A percentile compares a stretch with the other conserved stretches of the same genome.
Evolutionary conservation across 1,140 invertebrate species (phyloP).

Genomic region (Drosophila carrolli): DNA sequence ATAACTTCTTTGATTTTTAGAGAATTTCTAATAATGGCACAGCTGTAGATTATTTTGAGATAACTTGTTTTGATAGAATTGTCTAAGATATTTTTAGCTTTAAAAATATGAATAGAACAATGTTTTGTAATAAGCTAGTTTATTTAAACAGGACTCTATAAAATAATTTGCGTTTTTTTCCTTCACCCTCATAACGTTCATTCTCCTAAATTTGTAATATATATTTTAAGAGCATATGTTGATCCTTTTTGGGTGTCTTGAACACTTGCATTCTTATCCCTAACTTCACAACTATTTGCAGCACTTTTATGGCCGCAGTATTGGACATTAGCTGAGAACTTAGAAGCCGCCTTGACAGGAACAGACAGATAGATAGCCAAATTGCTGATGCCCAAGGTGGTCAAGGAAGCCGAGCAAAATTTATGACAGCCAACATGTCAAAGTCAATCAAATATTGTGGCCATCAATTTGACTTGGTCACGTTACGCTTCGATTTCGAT

Average conservation of each 20-base stretch:
- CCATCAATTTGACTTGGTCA: slow-evolving; percentile 81
- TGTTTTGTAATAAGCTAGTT: too few species aligned
- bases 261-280: neutral
- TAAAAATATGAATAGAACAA: too few species aligned
- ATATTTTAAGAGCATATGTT: too few species aligned
- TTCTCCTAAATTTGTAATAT: too few species aligned
- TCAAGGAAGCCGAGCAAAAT: slow-evolving; percentile 38
- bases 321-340: slow-evolving; percentile 10
- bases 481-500: slow-evolving; percentile 63
- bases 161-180: too few species aligned
- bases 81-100: too few species aligned
- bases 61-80: too few species aligned
- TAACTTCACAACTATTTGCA: slow-evolving; percentile 22
- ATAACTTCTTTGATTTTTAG: too few species aligned
- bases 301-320: slow-evolving; percentile 42
- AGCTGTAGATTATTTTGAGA: too few species aligned
- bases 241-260: neutral
- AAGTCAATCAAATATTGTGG: slow-evolving; percentile 84
- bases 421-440: slow-evolving; percentile 84
- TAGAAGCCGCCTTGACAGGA: slow-evolving; percentile 36
- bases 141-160: too few species aligned
- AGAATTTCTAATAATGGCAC: too few species aligned
- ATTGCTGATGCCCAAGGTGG: slow-evolving; percentile 8
- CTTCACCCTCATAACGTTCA: too few species aligned
- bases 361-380: slow-evolving; percentile 18